Base-by-base conservation (phyloP, 1,140 invertebrate species). In the Cecropterus lyciades region DNA sequence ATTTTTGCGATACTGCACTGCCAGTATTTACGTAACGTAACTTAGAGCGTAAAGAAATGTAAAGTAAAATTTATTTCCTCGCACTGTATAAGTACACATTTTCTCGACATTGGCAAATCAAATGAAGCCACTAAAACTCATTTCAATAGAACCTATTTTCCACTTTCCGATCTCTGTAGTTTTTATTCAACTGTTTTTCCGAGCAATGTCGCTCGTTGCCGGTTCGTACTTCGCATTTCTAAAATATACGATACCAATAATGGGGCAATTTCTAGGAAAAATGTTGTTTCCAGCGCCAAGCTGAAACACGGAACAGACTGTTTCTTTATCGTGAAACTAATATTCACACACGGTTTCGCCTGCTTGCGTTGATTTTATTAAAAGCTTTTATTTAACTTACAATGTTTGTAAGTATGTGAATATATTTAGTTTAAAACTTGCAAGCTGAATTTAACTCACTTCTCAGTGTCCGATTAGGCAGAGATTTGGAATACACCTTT, bases 161-260 rank as follows among this genome's bases (percentile, higher is more conserved):
- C 42, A 45, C 20, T 57, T 57, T 45, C 20, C 20, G 55, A n/a
- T 13, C 55, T 8, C 9, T 3, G 40, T 57, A 57, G 17, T 57
- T 59, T 46, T 27, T 14, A 46, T n/a, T 59, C 37, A 16, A 46
- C 11, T 46, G 20, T 59, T 46, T 45, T 59, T 40, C 33, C 33
- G 33, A 46, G 14, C 42, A 30, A 13, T 17, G 33, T 55, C 24
- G 20, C 7, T 55, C 30, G 24, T 59, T 59, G 20, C 42, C 13
- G 24, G 20, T 43, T 52, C 49, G 53, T 57, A 24, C 45, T 59
- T 45, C 55, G 55, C 20, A 46, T 59, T 59, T 30, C 13, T 37
- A 24, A 37, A 30, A 46, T 20, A 24, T 56, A 56, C 53, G 40
- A 56, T 43, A 10, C 53, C 53, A 42, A 56, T 56, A 43, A 56